These are phyloP conservation scores for Bos javanicus DNA, from an alignment of 2,113 vertebrate genomes.

Conservation along the genomic window DNA sequence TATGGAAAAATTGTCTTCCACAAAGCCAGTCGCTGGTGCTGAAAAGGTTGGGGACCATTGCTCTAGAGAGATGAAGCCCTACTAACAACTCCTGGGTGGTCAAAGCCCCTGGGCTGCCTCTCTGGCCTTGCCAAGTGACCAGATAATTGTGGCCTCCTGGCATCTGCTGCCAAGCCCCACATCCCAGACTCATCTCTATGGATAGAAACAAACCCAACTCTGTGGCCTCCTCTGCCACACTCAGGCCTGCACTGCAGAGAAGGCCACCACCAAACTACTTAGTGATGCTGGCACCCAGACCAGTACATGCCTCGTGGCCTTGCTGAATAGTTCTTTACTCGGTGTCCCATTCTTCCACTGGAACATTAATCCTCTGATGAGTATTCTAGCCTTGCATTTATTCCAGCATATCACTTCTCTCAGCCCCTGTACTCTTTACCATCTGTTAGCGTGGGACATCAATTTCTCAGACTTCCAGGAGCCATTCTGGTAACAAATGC, in stretches of 20 bases:
- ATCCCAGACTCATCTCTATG: neutral
- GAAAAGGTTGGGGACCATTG: neutral
- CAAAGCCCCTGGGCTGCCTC: neutral
- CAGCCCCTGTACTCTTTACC: neutral
- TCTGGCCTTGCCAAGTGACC: neutral
- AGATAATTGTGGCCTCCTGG: neutral
- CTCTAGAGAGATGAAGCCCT: neutral
- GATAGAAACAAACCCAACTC: neutral
- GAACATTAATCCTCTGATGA: neutral
- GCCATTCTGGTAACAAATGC: neutral
- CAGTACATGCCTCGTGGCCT: neutral
- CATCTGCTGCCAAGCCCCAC: neutral
- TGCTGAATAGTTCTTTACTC: neutral
- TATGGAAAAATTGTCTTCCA: neutral
- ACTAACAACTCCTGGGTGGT: neutral
- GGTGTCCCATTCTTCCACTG: neutral
- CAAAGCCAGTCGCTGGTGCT: fast-evolving
- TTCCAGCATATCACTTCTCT: neutral
- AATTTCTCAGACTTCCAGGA: neutral
- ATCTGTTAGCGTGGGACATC: neutral
- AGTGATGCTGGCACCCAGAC: neutral
- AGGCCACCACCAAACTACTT: neutral
- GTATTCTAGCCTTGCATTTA: neutral
- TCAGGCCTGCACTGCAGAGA: neutral
- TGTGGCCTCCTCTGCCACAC: neutral